Percentiles rank a stretch among this genome's conserved stretches.
These are phyloP conservation scores for Upupa epops DNA, from an alignment of 2,113 vertebrate genomes.

Conservation along the genomic window DNA sequence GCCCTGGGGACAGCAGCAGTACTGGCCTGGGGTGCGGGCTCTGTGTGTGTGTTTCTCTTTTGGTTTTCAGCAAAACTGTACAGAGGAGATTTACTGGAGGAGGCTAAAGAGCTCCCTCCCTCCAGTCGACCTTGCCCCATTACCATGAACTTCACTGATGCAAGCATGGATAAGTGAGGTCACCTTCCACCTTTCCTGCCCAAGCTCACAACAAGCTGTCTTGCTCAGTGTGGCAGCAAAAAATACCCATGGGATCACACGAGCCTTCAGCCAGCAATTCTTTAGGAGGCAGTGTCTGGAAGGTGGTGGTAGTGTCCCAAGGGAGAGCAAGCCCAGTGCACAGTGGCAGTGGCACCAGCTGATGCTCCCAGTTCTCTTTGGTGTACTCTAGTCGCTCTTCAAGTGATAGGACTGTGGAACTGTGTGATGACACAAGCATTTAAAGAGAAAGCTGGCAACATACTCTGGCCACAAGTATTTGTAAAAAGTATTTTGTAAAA, in stretches of 20 bases:
- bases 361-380: background rate
- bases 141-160: background rate
- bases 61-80: background rate
- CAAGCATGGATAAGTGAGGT: background rate
- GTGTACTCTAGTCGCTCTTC: background rate
- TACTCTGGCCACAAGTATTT: background rate
- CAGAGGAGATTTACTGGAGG: background rate
- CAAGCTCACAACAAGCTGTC: background rate
- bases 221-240: background rate
- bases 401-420: background rate
- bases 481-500: background rate
- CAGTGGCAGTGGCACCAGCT: background rate
- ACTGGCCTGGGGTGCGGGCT: too few species aligned
- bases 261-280: background rate
- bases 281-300: background rate
- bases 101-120: background rate
- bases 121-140: background rate
- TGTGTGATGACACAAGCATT: background rate
- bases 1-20: background rate
- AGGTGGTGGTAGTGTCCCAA: rapidly evolving
- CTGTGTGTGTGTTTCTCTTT: background rate
- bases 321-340: rapidly evolving
- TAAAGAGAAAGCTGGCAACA: background rate
- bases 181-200: background rate
- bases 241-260: background rate